Base-by-base conservation (phyloP, 2,797 vertebrate species). In the Todus mexicanus region DNA sequence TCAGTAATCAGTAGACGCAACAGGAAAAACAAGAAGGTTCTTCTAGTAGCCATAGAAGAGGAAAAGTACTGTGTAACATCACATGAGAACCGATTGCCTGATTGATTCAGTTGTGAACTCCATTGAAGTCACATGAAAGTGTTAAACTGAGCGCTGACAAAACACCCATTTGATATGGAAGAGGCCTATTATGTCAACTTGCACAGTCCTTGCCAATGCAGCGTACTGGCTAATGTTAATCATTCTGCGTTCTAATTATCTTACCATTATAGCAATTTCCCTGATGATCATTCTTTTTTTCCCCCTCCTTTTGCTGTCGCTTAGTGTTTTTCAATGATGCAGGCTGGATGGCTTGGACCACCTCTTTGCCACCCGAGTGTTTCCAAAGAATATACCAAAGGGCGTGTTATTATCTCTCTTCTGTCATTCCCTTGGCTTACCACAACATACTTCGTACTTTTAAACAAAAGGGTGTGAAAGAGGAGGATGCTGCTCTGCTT, bases 191-290 rank as follows among this genome's bases (percentile, higher is more conserved):
- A 77, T 85, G 45, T 75, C 93, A 93, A 65, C 92, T 93, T 92
- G 92, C 84, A 89, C 3, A 91, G 75, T 53, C 89, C 82, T 77
- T 96, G 93, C 92, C 94, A 96, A 92, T 35, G 76, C 82, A 94
- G 89, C 63, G 69, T 79, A 81, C 60, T 94, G 78, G 48, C 75
- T 93, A 75, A 87, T 75, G 87, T 89, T 95, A 93, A 92, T 95
- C 82, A 88, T 92, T 95, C 89, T 45, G 29, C 0, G 1, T 96
- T 90, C 94, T 95, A 95, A 96, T 96, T 95, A 94, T 93, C 92
- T 93, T 70, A 95, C 88, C 84, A 96, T 93, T 94, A 93, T 89
- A 93, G 92, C 85, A 96, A 94, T 95, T 95, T 96, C 83, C 95
- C 82, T 90, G 87, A 93, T 86, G 82, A 95, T 90, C 56, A 79